These are phyloP conservation scores for Hemaris fuciformis DNA, from an alignment of 2,888 invertebrate genomes.

Conservation along the genomic window DNA sequence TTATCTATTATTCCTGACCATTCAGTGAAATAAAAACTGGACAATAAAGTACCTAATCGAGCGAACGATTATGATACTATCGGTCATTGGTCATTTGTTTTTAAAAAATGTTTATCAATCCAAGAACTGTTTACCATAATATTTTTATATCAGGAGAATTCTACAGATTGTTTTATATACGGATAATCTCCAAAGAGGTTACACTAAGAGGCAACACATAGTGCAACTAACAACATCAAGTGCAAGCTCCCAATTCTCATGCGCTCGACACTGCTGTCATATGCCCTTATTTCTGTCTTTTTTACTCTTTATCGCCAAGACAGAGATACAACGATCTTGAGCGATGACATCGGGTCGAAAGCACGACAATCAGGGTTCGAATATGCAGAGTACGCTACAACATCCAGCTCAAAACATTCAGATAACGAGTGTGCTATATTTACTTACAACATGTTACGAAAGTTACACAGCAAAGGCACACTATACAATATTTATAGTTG, in stretches of 20 bases:
- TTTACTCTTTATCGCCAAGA: not conserved
- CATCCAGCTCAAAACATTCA: not conserved
- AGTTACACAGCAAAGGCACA: not conserved
- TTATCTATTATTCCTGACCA: not conserved
- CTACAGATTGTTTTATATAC: not conserved
- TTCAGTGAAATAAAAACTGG: not conserved
- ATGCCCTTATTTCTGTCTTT: not conserved
- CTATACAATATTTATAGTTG: not conserved
- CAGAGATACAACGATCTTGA: not conserved
- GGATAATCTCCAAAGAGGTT: not conserved
- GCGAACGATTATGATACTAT: no score
- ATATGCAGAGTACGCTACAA: slow-evolving; percentile 10
- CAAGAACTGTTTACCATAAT: no score
- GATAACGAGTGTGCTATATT: not conserved
- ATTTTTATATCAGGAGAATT: not conserved
- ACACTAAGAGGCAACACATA: slow-evolving; percentile 6
- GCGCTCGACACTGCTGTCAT: not conserved
- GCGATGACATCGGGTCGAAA: not conserved
- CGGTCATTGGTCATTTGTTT: no score
- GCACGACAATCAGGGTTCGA: slow-evolving; percentile 12
- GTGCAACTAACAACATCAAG: slow-evolving; percentile 22
- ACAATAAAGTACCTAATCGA: no score
- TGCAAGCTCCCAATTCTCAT: slow-evolving; percentile 14
- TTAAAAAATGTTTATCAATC: no score
- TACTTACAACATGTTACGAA: not conserved